Conservation (phyloP, 92 coral and sea anemone species). For the Epizoanthus ramosus region DNA sequence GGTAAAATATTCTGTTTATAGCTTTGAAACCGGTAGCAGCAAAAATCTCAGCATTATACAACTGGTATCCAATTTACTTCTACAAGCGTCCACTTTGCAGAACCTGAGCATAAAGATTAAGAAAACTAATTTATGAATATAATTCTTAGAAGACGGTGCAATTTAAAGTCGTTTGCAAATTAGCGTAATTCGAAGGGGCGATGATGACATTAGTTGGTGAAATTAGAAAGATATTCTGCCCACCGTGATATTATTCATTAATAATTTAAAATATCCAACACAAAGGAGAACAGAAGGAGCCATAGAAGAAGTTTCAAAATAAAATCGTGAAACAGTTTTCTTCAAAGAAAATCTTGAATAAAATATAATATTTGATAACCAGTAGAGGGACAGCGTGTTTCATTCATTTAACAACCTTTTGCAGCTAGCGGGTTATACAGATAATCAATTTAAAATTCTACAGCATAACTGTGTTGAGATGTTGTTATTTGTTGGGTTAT, state of each 20-base stretch:
- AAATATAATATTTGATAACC: neutral
- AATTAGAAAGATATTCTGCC: conserved; percentile 13
- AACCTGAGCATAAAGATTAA: too few species aligned
- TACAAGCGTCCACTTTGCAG: too few species aligned
- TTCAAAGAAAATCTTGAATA: neutral
- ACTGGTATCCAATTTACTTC: neutral
- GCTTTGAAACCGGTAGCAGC: conserved; percentile 20
- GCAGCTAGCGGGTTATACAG: neutral
- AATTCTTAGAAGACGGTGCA: neutral
- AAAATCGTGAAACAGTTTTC: neutral
- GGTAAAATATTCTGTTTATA: conserved; percentile 12
- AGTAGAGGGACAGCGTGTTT: too few species aligned
- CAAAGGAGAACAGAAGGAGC: neutral
- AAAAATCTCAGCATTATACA: neutral
- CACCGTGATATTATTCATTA: conserved; percentile 4
- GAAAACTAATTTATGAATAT: neutral
- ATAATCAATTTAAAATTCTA: neutral
- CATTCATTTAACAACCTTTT: too few species aligned
- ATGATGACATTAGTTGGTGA: conserved; percentile 16
- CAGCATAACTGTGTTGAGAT: too few species aligned
- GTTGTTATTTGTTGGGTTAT: too few species aligned
- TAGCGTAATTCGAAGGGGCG: neutral
- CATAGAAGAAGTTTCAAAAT: neutral
- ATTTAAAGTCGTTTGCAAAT: neutral
- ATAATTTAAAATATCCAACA: conserved; percentile 2